Base-by-base conservation (phyloP, 2,888 invertebrate species). In the Aleiodes leptofemur region DNA sequence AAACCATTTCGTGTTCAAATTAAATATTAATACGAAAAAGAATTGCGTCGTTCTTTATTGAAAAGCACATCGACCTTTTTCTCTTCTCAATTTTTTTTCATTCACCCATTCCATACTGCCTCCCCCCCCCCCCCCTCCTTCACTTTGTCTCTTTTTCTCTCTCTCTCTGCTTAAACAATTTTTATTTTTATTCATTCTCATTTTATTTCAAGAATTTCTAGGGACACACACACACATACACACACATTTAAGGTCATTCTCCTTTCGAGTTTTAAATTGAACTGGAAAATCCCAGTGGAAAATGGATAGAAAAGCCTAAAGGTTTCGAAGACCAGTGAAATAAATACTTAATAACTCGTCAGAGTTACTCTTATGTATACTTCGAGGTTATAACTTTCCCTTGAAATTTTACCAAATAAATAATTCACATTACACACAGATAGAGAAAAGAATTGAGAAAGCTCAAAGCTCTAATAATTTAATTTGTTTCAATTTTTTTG, bases 1-100 rank as follows among this genome's bases (percentile, higher is more conserved):
- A 87, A 68, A 88, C 86, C 86, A 86, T 87, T 88, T 84, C 84
- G 82, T 83, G 82, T 81, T 78, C 83, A 74, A 80, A 85, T 83
- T 83, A 85, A 87, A 81, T 78, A 79, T 78, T 78, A 70, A 80
- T 61, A 68, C 11, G 38, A 66, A 66, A 75, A 75, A 71, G 68
- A 75, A 71, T 75, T 75, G 68, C 57, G 56, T 72, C 56, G 57
- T 75, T 75, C 66, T 75, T 75, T 75, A 72, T 72, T 71, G 34
- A 68, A 43, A 68, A 55, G 31, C 34, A 51, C 31, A 43, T 64
- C 64, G 64, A 64, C 43, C 64, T 48, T 64, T 64, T 61, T 61
- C 31, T 53, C 8, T 53, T 51, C n/a, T 16, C 11, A 8, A 43
- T 9, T 43, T 43, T 43, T 38, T 43, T 9, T 8, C 43, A 43